A percentile compares a stretch with the other conserved stretches of the same genome.
Evolutionary conservation across 2,888 invertebrate genomes (phyloP).

Genomic region (Phragmatobia fuliginosa): DNA sequence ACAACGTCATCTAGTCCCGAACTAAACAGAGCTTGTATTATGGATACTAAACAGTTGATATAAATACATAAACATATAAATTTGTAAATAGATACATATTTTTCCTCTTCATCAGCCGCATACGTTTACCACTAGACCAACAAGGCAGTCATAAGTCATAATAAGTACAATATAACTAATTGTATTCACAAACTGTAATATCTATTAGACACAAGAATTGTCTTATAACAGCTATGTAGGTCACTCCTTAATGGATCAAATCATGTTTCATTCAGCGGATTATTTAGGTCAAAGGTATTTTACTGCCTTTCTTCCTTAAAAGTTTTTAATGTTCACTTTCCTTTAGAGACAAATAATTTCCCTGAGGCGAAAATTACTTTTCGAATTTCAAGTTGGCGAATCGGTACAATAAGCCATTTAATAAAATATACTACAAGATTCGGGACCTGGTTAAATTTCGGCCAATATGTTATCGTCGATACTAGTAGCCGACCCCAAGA

Average conservation of each 20-base stretch:
- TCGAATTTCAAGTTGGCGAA: not conserved
- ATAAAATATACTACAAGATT: not conserved
- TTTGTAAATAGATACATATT: too few species aligned
- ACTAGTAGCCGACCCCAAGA: not conserved
- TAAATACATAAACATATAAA: too few species aligned
- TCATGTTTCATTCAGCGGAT: not conserved
- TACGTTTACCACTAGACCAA: too few species aligned
- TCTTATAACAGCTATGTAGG: conserved; percentile 33
- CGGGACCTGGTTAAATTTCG: not conserved
- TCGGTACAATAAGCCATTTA: not conserved
- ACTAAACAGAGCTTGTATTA: too few species aligned
- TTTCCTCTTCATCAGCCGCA: too few species aligned
- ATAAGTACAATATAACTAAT: conserved; percentile 50
- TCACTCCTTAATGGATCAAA: conserved; percentile 22
- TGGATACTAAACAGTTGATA: too few species aligned
- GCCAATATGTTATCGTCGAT: not conserved
- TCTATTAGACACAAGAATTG: conserved; percentile 28
- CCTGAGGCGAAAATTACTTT: not conserved
- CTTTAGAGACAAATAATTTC: not conserved
- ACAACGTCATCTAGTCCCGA: too few species aligned
- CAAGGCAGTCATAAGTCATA: too few species aligned
- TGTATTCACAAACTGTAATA: conserved; percentile 22
- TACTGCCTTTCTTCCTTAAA: not conserved
- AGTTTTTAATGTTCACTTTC: not conserved
- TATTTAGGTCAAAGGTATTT: not conserved